phyloP scores from a whole-genome alignment of 2,113 vertebrate species.

The Nycticebus coucang region DNA sequence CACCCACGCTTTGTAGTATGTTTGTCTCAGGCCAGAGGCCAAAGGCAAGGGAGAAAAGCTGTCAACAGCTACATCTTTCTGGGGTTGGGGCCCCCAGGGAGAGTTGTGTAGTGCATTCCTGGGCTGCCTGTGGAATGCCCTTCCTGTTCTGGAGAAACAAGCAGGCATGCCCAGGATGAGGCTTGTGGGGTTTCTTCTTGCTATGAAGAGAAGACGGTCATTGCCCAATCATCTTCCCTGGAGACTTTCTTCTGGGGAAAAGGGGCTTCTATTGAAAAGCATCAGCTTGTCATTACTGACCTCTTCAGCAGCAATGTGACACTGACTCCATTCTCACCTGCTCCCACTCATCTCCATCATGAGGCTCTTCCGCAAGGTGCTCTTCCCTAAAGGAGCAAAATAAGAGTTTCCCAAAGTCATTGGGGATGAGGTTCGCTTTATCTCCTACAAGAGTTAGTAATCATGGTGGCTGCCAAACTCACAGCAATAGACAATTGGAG shows the following conservation, averaged over 20 bases:
- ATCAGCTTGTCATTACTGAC: neutral
- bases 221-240: neutral
- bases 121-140: constrained; percentile 45
- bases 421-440: neutral
- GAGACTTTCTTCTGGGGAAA: neutral
- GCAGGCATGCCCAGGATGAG: constrained; percentile 21
- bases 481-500: neutral
- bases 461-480: neutral
- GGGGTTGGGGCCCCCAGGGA: constrained; percentile 40
- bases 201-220: constrained; percentile 36
- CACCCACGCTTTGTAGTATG: neutral
- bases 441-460: neutral
- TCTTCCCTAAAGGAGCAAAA: neutral
- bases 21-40: constrained; percentile 30
- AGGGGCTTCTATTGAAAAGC: neutral
- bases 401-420: neutral
- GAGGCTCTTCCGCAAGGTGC: neutral
- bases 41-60: constrained; percentile 41
- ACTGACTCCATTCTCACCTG: neutral
- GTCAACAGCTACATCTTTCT: constrained; percentile 48
- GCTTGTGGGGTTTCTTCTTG: neutral
- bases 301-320: neutral
- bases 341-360: neutral
- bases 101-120: constrained; percentile 58
- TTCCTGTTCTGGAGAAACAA: constrained; percentile 59